Evolutionary conservation across 2,888 invertebrate species (phyloP).

Genomic region (Cantharis lateralis): DNA sequence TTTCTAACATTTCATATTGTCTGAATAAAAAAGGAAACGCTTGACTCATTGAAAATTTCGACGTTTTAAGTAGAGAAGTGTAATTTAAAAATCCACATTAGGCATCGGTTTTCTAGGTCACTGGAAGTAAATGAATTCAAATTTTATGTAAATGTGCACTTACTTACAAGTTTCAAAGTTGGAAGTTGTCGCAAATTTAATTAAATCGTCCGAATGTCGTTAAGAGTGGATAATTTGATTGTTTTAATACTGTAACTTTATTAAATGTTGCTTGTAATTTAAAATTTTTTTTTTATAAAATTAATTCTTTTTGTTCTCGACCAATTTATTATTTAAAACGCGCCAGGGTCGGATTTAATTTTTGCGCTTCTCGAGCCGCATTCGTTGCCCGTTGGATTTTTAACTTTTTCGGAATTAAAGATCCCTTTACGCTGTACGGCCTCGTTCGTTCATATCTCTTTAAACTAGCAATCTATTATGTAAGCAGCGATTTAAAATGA

Average conservation of each 20-base stretch:
- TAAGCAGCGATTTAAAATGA: conserved; percentile 15
- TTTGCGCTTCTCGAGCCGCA: background rate
- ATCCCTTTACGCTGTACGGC: background rate
- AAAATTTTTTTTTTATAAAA: background rate
- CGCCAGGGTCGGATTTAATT: background rate
- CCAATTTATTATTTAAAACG: too few relatives aligned
- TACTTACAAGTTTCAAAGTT: conserved; percentile 38
- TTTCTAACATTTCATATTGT: conserved; percentile 15
- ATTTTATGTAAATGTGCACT: conserved; percentile 39
- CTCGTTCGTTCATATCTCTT: background rate
- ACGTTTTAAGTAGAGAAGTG: background rate
- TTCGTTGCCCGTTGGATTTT: background rate
- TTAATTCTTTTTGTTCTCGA: background rate
- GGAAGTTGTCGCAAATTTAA: conserved; percentile 41
- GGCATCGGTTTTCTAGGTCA: conserved; percentile 25
- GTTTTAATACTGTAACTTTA: conserved; percentile 37
- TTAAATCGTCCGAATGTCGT: conserved; percentile 41
- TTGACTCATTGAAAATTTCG: background rate
- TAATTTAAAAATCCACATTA: conserved; percentile 22
- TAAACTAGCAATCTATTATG: conserved; percentile 10
- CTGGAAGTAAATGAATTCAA: conserved; percentile 34
- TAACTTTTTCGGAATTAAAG: background rate
- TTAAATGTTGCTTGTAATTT: conserved; percentile 29
- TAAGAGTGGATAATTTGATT: conserved; percentile 42
- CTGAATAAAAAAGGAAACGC: conserved; percentile 1